These are phyloP conservation scores for Willowsia nigromaculata DNA, from an alignment of 2,888 invertebrate genomes.

Conservation along the genomic window DNA sequence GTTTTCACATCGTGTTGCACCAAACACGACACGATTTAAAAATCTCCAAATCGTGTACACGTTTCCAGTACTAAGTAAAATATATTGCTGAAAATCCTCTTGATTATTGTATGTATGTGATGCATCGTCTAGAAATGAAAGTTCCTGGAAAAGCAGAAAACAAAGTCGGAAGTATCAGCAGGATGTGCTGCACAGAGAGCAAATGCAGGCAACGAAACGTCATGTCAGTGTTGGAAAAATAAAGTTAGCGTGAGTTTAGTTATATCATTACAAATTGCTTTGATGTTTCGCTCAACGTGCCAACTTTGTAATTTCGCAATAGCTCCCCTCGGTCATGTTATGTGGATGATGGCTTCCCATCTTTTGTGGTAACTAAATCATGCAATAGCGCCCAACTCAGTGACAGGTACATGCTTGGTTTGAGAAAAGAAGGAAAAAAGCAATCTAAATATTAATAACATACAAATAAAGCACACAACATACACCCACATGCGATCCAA, in stretches of 20 bases:
- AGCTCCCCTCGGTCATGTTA: neutral
- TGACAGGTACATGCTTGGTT: constrained; percentile 35
- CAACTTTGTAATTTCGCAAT: constrained; percentile 33
- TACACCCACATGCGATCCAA: neutral
- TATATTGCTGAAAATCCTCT: neutral
- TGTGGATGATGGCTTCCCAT: neutral
- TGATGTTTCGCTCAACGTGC: constrained; percentile 22
- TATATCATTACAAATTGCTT: constrained; percentile 37
- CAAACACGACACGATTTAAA: too few relatives aligned
- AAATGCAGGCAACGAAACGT: neutral
- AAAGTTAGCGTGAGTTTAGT: constrained; percentile 6
- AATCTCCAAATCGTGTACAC: too few relatives aligned
- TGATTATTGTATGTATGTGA: neutral
- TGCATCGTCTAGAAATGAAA: neutral
- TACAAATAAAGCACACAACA: neutral
- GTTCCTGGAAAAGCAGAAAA: constrained; percentile 11
- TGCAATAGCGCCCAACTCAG: constrained; percentile 24
- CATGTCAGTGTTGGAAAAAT: neutral
- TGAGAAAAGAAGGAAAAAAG: neutral
- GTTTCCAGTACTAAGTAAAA: neutral
- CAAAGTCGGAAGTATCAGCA: constrained; percentile 10
- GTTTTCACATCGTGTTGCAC: too few relatives aligned
- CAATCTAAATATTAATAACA: constrained; percentile 16
- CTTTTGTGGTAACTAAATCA: constrained; percentile 41
- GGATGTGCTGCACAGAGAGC: neutral